Evolutionary conservation across 2,888 invertebrate genomes (phyloP).

Genomic region (Eurois occulta): DNA sequence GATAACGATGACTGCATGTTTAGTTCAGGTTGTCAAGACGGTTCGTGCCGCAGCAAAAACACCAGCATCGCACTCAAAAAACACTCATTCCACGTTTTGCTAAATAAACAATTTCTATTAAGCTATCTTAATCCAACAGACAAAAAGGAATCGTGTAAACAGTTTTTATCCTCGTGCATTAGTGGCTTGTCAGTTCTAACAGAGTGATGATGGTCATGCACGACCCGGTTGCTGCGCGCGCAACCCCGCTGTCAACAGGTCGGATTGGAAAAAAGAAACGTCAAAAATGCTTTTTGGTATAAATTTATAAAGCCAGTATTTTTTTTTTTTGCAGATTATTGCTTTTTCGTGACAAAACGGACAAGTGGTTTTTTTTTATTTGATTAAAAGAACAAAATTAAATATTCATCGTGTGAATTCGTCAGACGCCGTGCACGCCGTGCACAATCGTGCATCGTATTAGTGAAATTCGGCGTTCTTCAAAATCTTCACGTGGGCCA

Average conservation of each 20-base stretch:
- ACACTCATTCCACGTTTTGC: constrained; percentile 23
- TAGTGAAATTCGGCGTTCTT: constrained; percentile 54
- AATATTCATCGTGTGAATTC: constrained; percentile 53
- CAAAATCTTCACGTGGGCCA: constrained; percentile 54
- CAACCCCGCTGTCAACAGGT: constrained; percentile 79
- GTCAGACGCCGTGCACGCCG: constrained; percentile 32
- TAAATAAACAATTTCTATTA: constrained; percentile 60
- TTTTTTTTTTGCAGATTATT: constrained; percentile 27
- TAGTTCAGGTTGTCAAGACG: constrained; percentile 21
- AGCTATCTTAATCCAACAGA: constrained; percentile 46
- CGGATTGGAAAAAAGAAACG: constrained; percentile 65
- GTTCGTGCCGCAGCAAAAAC: constrained; percentile 33
- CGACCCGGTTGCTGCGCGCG: constrained; percentile 73
- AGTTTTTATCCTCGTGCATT: constrained; percentile 78
- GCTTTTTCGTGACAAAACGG: constrained; percentile 39
- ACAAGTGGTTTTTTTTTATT: constrained; percentile 44
- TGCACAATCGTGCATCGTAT: constrained; percentile 42
- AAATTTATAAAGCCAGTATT: constrained; percentile 16
- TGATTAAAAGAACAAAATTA: constrained; percentile 21
- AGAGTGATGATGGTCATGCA: constrained; percentile 77
- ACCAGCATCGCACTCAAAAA: constrained; percentile 18
- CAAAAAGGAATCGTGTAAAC: constrained; percentile 59
- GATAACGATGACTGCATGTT: constrained; percentile 22
- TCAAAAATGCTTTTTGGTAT: constrained; percentile 51
- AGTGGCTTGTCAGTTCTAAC: constrained; percentile 79